These are phyloP conservation scores for Aix galericulata DNA, from an alignment of 2,113 vertebrate genomes.

Conservation along the genomic window DNA sequence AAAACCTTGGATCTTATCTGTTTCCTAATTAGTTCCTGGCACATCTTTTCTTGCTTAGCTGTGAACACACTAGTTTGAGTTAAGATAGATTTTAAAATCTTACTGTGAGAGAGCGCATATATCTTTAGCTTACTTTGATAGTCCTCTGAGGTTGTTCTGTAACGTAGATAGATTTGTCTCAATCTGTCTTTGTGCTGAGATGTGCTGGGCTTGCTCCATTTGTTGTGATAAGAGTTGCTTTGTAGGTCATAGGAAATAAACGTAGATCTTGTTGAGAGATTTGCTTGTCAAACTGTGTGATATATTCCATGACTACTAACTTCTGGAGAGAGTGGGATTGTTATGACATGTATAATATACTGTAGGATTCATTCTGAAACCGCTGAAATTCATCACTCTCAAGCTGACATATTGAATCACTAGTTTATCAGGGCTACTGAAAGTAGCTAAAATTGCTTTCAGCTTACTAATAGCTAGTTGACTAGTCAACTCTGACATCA, in stretches of 20 bases:
- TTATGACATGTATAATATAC: constrained; percentile 73
- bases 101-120: constrained; percentile 23
- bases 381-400: constrained; percentile 66
- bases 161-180: constrained; percentile 65
- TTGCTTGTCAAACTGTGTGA: constrained; percentile 69
- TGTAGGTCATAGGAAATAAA: constrained; percentile 70
- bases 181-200: constrained; percentile 60
- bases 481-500: constrained; percentile 27
- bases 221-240: constrained; percentile 73
- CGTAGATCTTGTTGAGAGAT: constrained; percentile 68
- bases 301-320: constrained; percentile 71
- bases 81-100: constrained; percentile 52
- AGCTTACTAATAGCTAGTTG: constrained; percentile 33
- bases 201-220: constrained; percentile 68
- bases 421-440: constrained; percentile 28
- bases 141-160: constrained; percentile 44
- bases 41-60: background rate
- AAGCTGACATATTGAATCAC: constrained; percentile 43
- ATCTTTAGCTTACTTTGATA: constrained; percentile 65
- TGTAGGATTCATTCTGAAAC: constrained; percentile 63
- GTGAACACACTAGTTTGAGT: constrained; percentile 16
- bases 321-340: constrained; percentile 74
- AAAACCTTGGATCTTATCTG: background rate
- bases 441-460: constrained; percentile 52
- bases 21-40: constrained; percentile 3